Evolutionary conservation across 2,888 invertebrate genomes (phyloP).

Genomic region (Himalopsyche japonica): DNA sequence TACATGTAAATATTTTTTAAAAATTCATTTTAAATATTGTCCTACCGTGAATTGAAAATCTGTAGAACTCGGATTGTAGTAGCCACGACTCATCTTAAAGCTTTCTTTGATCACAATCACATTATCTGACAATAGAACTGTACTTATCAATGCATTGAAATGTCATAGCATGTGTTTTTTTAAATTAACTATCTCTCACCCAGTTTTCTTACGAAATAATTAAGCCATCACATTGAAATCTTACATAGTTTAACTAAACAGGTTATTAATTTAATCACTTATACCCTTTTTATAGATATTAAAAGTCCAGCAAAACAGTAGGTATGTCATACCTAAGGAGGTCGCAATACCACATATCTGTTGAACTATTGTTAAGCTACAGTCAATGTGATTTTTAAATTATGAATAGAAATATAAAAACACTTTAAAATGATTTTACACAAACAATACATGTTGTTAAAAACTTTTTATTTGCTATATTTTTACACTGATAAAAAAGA

Average conservation of each 20-base stretch:
- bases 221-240: neutral
- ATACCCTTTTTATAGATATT: neutral
- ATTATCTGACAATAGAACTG: neutral
- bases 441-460: neutral
- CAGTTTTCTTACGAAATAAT: neutral
- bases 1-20: no score
- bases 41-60: conserved; percentile 37
- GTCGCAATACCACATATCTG: neutral
- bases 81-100: conserved; percentile 32
- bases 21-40: neutral
- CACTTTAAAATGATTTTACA: neutral
- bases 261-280: neutral
- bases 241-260: neutral
- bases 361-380: neutral
- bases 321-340: neutral
- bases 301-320: neutral
- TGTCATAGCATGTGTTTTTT: neutral
- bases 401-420: neutral
- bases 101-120: neutral
- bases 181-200: neutral
- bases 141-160: neutral
- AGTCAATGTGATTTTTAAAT: neutral
- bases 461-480: neutral
- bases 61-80: conserved; percentile 29
- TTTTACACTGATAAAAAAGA: neutral